Evolutionary conservation across 2,888 invertebrate species (phyloP).

Genomic region (Drosophila conformis): DNA sequence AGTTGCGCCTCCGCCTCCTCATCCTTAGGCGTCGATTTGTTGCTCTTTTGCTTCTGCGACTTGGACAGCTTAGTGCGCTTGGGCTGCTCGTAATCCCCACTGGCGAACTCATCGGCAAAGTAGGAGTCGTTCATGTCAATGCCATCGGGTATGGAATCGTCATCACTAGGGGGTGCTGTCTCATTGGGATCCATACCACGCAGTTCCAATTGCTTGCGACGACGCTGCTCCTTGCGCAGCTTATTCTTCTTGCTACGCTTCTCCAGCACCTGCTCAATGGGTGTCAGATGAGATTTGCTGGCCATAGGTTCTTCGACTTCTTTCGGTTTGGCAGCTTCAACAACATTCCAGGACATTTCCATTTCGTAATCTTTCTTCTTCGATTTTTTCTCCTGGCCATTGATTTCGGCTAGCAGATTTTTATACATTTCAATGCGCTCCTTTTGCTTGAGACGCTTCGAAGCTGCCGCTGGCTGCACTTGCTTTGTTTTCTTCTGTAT

Average conservation of each 20-base stretch:
- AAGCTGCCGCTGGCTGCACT: neutral
- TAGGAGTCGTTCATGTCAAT: constrained; percentile 93
- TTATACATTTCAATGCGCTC: constrained; percentile 92
- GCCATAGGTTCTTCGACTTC: neutral
- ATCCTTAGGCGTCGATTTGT: constrained; percentile 10
- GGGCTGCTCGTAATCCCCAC: constrained; percentile 86
- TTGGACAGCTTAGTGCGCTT: constrained; percentile 78
- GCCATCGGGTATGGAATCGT: constrained; percentile 91
- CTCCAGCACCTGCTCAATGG: constrained; percentile 93
- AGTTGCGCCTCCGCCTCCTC: constrained; percentile 87
- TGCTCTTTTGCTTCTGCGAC: constrained; percentile 63
- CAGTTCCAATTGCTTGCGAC: constrained; percentile 84
- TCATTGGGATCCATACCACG: constrained; percentile 79
- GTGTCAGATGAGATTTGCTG: constrained; percentile 86
- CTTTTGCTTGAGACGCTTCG: constrained; percentile 39
- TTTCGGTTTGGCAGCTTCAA: constrained; percentile 33
- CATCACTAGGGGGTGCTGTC: constrained; percentile 84
- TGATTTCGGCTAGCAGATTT: constrained; percentile 90
- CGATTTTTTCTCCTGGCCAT: constrained; percentile 89
- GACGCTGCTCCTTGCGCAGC: constrained; percentile 87
- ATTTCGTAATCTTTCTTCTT: constrained; percentile 91
- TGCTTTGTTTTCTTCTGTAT: neutral
- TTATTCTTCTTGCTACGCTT: constrained; percentile 93
- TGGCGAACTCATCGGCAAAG: constrained; percentile 91
- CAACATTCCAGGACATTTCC: constrained; percentile 92